Evolutionary conservation across 1,140 invertebrate genomes (phyloP), one percentile per base, ranked within the genome.

Genomic region (Eueides isabella): DNA sequence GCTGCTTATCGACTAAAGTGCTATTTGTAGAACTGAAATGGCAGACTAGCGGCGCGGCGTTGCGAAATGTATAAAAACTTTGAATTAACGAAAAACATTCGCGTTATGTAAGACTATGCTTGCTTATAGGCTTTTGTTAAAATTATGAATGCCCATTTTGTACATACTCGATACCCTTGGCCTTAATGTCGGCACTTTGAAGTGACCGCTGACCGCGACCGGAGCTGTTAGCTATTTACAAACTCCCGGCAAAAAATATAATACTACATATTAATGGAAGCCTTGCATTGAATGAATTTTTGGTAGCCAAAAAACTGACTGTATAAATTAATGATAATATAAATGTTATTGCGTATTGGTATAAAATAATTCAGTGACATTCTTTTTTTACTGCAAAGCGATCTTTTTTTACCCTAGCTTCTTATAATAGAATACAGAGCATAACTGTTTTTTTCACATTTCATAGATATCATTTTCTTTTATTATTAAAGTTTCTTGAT

Each of bases 151-250:
- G 80, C 75, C 86, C 81, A 88, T 86, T 86, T 86, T 85, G 82
- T 84, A 85, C 72, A 79, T 79, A 84, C 77, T 67, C 73, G 83
- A 79, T 31, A 84, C 86, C 85, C 87, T 85, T 89, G 88, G 80
- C 86, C 84, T 88, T 89, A 90, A 88, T 89, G 83, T 80, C 84
- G 83, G 84, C 71, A 71, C 80, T 88, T 88, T 87, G 84, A 85
- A 79, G 84, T 82, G 81, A 84, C 76, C 81, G 75, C 79, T 77
- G 75, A 73, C 73, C 69, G 61, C 66, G 76, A 71, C 68, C 78
- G 75, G 72, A 72, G 80, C 84, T 81, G 79, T 87, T 87, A 87
- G 81, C 81, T 77, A 83, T 87, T 85, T 75, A 80, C 81, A 84
- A 90, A 89, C 77, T 83, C 85, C 82, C 74, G 80, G 80, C 84